phyloP scores from a whole-genome alignment of 2,113 vertebrate genomes.

The Brachyhypopomus occidentalis region DNA sequence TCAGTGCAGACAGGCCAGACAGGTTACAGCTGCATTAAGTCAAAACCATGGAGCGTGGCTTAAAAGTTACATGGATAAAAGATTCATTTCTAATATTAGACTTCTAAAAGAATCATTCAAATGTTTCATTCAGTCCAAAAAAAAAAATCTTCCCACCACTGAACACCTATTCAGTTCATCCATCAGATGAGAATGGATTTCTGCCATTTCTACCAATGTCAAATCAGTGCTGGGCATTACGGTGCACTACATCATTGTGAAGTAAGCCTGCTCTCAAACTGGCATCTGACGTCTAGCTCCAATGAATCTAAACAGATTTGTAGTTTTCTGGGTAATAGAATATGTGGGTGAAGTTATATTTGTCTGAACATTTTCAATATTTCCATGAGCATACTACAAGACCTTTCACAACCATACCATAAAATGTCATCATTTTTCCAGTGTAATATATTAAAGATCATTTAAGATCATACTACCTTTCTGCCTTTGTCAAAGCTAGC shows the following conservation, averaged over 20 bases:
- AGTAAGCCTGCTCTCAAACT: not conserved
- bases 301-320: slow-evolving; percentile 22
- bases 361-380: not conserved
- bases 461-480: not conserved
- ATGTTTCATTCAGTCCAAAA: not conserved
- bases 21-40: not conserved
- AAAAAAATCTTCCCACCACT: not conserved
- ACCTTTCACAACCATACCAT: slow-evolving; percentile 9
- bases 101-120: not conserved
- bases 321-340: slow-evolving; percentile 18
- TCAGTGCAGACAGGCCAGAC: not conserved
- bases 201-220: not conserved
- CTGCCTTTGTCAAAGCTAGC: slow-evolving; percentile 2
- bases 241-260: not conserved
- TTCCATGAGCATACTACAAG: not conserved
- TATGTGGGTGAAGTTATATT: slow-evolving; percentile 13
- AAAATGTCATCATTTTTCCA: slow-evolving; percentile 3
- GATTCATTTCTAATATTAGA: not conserved
- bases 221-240: not conserved
- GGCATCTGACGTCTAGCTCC: slow-evolving; percentile 4
- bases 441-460: slow-evolving; percentile 17
- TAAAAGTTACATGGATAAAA: not conserved
- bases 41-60: not conserved
- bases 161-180: not conserved
- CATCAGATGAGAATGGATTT: not conserved